Evolutionary conservation across 23 tunicate genomes (phyloP), one percentile per base, ranked within the genome.

Genomic region (Phallusia fumigata): DNA sequence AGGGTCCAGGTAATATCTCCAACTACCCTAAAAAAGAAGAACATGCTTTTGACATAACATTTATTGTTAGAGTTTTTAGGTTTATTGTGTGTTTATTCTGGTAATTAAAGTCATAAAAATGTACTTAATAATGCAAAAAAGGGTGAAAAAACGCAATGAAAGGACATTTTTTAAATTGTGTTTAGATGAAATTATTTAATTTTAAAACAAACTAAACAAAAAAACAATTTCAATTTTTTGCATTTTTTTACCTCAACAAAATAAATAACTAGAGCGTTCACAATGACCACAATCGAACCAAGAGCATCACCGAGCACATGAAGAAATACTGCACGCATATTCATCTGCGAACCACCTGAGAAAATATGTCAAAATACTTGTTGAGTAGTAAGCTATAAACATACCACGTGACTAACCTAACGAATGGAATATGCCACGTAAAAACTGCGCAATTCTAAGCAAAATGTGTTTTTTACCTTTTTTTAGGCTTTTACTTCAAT

Each of bases 261-360:
- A 76, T 90, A 35, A 26, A 90, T 85, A 24, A 80, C 65, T 36
- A 90, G 49, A 15, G 95, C 95, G 45, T 85, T 85, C 36, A 81
- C 53, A 44, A 90, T 81, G 26, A 90, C 95, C 24, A 90, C 95
- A 30, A 90, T 86, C 0, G 95, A 90, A 26, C 95, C 95, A 16
- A 90, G 83, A 0, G 95, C 89, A 65, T 90, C 95, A 32, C 95
- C 95, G 30, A 90, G 82, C 13, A 90, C 95, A 50, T 90, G 95
- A 30, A 90, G 83, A 74, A 85, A 90, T 32, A 90, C 95, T 5
- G 82, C 95, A 76, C 81, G 83, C 95, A 90, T 90, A 75, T 90
- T 90, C 65, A 90, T 30, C 80, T 90, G 95, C 33, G 69, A 58
- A 21, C 69, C 87, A 11, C 8, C 69, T 58, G 28, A 6, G 28